Conservation (phyloP, 2,888 invertebrate genomes). For the Odontothrips loti region DNA sequence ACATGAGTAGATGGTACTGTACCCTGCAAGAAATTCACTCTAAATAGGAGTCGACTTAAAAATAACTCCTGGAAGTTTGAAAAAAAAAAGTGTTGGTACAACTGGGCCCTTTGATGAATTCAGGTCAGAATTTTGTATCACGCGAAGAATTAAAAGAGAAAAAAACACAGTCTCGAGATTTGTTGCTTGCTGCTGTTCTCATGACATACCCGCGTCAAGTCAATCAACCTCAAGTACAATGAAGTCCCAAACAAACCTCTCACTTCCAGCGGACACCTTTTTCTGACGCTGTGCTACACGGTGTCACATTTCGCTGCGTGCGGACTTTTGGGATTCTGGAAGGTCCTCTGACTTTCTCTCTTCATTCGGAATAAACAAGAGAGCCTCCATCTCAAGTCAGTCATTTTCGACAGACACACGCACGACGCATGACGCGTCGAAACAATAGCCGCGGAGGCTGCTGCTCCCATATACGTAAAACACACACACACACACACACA, state of each 20-base stretch:
- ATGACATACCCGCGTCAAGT: background rate
- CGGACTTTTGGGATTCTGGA: background rate
- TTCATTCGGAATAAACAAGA: background rate
- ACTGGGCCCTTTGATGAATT: too few relatives aligned
- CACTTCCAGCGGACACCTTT: background rate
- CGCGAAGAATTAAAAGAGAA: too few relatives aligned
- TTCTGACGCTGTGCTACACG: background rate
- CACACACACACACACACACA: background rate
- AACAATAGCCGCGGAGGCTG: background rate
- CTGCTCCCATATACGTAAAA: background rate
- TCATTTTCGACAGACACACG: background rate
- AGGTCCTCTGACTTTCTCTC: background rate
- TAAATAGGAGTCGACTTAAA: too few relatives aligned
- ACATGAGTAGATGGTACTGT: too few relatives aligned
- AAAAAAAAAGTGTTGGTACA: too few relatives aligned
- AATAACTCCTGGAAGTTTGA: too few relatives aligned
- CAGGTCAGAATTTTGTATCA: too few relatives aligned
- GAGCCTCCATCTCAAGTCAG: background rate
- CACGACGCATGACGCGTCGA: background rate
- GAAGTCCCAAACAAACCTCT: background rate
- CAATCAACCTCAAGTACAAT: background rate
- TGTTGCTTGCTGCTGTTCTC: background rate
- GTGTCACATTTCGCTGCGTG: constrained; percentile 14
- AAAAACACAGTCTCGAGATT: too few relatives aligned
- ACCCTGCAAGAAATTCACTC: too few relatives aligned